Conservation (phyloP, 2,888 invertebrate genomes). For the Netelia fuscicornis region DNA sequence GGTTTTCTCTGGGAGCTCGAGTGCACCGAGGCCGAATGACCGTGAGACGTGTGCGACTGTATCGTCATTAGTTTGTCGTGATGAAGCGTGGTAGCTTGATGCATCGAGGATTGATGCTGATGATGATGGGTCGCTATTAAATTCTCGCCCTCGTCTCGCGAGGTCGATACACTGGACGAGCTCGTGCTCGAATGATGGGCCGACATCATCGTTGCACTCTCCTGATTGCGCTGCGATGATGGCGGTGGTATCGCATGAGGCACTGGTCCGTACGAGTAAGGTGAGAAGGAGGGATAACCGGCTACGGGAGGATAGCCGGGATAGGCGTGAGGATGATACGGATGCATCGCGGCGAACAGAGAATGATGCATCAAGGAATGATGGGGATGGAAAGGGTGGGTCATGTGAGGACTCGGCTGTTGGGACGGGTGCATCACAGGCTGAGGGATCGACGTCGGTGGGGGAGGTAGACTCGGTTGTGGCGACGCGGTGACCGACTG, state of each 20-base stretch:
- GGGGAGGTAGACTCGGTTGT: slow-evolving; percentile 86
- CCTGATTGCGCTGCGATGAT: slow-evolving; percentile 85
- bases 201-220: slow-evolving; percentile 89
- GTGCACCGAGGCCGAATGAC: slow-evolving; percentile 81
- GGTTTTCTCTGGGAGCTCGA: slow-evolving; percentile 74
- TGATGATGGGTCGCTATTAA: slow-evolving; percentile 88
- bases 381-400: slow-evolving; percentile 91
- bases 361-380: slow-evolving; percentile 90
- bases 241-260: slow-evolving; percentile 91
- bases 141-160: slow-evolving; percentile 87
- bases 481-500: slow-evolving; percentile 82
- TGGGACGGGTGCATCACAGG: slow-evolving; percentile 91
- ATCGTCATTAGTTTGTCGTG: slow-evolving; percentile 89
- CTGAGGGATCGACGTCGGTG: slow-evolving; percentile 89
- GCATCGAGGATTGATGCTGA: slow-evolving; percentile 87
- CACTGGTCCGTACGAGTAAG: slow-evolving; percentile 90
- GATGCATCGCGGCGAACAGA: slow-evolving; percentile 89
- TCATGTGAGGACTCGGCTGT: slow-evolving; percentile 89
- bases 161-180: slow-evolving; percentile 89
- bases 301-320: slow-evolving; percentile 84
- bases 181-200: slow-evolving; percentile 89
- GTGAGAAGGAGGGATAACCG: slow-evolving; percentile 84
- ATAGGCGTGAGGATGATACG: slow-evolving; percentile 88
- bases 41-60: slow-evolving; percentile 83
- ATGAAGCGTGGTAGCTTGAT: slow-evolving; percentile 85